Conservation (phyloP, 2,113 vertebrate species). For the Bettongia penicillata region DNA sequence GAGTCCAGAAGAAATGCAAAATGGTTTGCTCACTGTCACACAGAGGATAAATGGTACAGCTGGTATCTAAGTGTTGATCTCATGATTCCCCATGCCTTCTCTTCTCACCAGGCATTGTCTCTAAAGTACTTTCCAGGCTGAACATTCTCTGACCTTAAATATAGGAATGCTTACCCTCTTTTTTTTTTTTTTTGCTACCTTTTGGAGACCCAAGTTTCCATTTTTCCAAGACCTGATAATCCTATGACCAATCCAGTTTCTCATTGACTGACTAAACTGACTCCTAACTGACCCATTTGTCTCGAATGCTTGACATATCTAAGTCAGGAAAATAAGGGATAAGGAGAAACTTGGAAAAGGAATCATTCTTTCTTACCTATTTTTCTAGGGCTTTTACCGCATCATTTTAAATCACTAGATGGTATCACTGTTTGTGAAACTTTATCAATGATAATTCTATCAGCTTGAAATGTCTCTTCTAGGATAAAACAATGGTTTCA, state of each 20-base stretch:
- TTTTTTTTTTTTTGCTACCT: neutral
- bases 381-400: slow-evolving; percentile 18
- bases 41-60: neutral
- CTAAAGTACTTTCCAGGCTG: slow-evolving; percentile 16
- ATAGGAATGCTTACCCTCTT: neutral
- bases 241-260: slow-evolving; percentile 35
- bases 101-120: neutral
- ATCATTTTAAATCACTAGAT: slow-evolving; percentile 43
- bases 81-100: neutral
- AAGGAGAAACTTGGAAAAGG: slow-evolving; percentile 28
- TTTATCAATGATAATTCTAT: slow-evolving; percentile 7
- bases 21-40: neutral
- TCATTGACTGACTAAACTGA: slow-evolving; percentile 34
- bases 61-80: neutral
- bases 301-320: slow-evolving; percentile 20
- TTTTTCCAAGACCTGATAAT: neutral
- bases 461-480: neutral
- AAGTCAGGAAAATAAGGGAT: slow-evolving; percentile 13
- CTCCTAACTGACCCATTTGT: slow-evolving; percentile 31
- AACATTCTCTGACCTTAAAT: slow-evolving; percentile 39
- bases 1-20: neutral
- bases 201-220: slow-evolving; percentile 30
- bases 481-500: slow-evolving; percentile 7
- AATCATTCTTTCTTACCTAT: slow-evolving; percentile 6
- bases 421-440: slow-evolving; percentile 19